Evolutionary conservation across 2,797 vertebrate species (phyloP).

Genomic region (Rousettus madagascariensis): DNA sequence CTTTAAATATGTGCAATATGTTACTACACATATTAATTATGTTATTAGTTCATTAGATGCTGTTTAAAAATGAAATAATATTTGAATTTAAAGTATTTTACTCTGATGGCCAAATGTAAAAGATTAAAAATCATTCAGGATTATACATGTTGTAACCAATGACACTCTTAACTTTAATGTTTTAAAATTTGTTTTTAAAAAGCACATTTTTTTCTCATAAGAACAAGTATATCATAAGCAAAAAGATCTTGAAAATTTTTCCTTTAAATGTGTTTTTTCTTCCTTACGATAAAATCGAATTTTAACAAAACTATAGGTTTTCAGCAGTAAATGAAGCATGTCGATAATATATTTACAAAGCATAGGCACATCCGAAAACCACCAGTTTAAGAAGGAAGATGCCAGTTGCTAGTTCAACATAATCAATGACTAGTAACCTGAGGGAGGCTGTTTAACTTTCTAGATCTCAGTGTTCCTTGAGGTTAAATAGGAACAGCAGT

Average conservation of each 20-base stretch:
- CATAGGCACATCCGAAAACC: background rate
- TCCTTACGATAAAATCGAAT: background rate
- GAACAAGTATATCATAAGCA: background rate
- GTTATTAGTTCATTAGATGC: background rate
- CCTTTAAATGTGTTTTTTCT: background rate
- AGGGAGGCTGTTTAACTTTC: background rate
- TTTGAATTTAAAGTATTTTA: slow-evolving; percentile 13
- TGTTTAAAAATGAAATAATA: background rate
- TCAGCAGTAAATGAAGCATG: background rate
- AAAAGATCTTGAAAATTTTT: background rate
- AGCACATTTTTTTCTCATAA: background rate
- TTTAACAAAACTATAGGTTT: background rate
- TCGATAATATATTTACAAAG: background rate
- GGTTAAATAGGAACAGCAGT: background rate
- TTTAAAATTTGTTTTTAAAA: background rate
- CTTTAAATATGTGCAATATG: background rate
- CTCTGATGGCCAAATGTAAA: background rate
- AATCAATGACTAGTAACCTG: background rate
- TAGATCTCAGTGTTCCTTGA: background rate
- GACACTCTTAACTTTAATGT: background rate
- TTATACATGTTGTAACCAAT: background rate
- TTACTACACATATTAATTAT: background rate
- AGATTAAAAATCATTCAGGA: background rate
- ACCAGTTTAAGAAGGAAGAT: background rate
- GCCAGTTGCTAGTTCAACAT: background rate